These are phyloP conservation scores for Meriones unguiculatus DNA, from an alignment of 2,113 vertebrate genomes.

Conservation along the genomic window DNA sequence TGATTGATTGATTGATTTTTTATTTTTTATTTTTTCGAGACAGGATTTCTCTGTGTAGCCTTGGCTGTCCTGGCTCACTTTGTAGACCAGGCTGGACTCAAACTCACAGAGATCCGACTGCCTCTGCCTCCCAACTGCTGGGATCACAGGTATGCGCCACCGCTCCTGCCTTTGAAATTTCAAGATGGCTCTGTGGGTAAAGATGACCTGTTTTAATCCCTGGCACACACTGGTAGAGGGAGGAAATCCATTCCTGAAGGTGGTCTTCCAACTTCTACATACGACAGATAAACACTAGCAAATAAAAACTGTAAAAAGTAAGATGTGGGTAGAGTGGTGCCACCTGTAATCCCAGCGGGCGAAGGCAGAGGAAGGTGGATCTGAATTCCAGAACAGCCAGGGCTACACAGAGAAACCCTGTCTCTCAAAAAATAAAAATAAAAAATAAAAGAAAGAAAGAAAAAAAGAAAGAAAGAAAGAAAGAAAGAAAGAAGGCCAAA, in stretches of 20 bases:
- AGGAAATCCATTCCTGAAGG: background rate
- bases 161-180: no score
- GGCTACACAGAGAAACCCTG: background rate
- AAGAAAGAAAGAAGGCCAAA: background rate
- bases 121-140: no score
- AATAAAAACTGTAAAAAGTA: background rate
- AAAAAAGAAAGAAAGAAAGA: background rate
- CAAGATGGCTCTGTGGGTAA: background rate
- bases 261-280: background rate
- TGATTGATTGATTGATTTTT: no score
- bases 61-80: no score
- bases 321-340: background rate
- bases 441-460: no score
- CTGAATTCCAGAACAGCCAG: background rate
- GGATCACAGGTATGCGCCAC: no score
- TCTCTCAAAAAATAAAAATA: background rate
- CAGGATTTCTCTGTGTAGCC: no score
- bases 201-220: background rate
- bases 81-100: no score
- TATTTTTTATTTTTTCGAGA: no score
- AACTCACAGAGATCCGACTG: no score
- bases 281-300: background rate
- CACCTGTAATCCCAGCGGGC: background rate
- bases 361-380: background rate
- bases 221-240: no score